phyloP scores from a whole-genome alignment of 2,113 vertebrate genomes.

The Malurus melanocephalus region DNA sequence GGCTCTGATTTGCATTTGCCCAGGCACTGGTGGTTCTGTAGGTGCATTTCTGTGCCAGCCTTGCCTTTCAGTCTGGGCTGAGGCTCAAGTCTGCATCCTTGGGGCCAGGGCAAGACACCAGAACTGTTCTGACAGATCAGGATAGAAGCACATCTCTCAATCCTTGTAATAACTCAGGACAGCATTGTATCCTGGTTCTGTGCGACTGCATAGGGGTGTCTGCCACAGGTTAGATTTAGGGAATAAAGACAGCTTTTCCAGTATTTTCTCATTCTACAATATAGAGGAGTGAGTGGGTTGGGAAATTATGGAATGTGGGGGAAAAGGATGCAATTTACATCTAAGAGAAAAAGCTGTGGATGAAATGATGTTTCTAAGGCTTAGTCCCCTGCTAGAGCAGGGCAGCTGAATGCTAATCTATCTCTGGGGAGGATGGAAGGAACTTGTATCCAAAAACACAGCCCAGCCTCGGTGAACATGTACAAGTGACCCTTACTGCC shows the following conservation, averaged over 20 bases:
- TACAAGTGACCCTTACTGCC: neutral
- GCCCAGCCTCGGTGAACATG: neutral
- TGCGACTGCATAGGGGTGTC: neutral
- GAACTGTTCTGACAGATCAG: neutral
- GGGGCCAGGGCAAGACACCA: neutral
- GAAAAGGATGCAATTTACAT: neutral
- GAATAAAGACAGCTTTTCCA: neutral
- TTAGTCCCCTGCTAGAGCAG: neutral
- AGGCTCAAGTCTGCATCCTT: neutral
- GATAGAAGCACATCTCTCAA: neutral
- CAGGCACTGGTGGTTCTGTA: neutral
- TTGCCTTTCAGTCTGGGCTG: neutral
- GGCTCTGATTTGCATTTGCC: rapidly evolving
- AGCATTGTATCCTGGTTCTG: neutral
- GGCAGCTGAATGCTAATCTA: neutral
- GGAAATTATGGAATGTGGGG: neutral
- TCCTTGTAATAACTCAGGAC: neutral
- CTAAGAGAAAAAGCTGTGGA: neutral
- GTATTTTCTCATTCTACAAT: neutral
- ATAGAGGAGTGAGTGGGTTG: too few relatives aligned
- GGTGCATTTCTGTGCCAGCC: neutral
- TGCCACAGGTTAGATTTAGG: neutral
- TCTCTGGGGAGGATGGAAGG: neutral
- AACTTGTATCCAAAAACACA: neutral
- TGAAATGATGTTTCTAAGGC: neutral